These are phyloP conservation scores for Prenolepis imparis DNA, from an alignment of 2,888 invertebrate genomes.

Conservation along the genomic window DNA sequence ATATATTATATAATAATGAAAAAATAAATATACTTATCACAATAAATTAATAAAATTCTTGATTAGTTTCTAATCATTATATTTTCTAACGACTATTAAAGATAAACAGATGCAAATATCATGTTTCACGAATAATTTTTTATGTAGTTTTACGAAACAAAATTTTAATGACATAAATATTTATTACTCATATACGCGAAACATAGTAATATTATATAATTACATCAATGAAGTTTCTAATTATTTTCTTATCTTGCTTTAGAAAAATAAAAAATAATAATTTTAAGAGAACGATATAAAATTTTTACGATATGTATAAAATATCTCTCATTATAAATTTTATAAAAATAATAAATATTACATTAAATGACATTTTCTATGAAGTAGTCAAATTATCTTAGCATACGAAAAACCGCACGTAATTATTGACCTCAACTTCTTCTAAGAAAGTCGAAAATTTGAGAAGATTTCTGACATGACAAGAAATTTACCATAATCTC, in stretches of 20 bases:
- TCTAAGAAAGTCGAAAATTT: not conserved
- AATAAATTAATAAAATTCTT: not conserved
- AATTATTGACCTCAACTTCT: not conserved
- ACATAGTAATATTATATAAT: too few relatives aligned
- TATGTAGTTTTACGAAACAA: not conserved
- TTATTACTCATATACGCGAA: not conserved
- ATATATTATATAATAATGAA: not conserved
- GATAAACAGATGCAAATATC: not conserved
- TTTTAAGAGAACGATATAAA: not conserved
- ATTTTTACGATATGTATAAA: not conserved
- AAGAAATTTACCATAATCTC: constrained; percentile 18
- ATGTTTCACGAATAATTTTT: not conserved
- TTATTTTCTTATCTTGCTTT: not conserved
- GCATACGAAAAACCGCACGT: not conserved
- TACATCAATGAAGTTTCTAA: too few relatives aligned
- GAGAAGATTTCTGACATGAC: not conserved
- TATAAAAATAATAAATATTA: constrained; percentile 20
- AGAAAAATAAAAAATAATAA: not conserved
- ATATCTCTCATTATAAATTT: not conserved
- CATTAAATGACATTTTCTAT: not conserved
- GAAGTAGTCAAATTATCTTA: not conserved
- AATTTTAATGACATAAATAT: not conserved
- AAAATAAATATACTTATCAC: not conserved
- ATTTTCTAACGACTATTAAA: not conserved
- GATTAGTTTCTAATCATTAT: not conserved